A percentile compares a stretch with the other conserved stretches of the same genome.
Conservation (phyloP, 2,888 invertebrate species). For the Parnassius glacialis region DNA sequence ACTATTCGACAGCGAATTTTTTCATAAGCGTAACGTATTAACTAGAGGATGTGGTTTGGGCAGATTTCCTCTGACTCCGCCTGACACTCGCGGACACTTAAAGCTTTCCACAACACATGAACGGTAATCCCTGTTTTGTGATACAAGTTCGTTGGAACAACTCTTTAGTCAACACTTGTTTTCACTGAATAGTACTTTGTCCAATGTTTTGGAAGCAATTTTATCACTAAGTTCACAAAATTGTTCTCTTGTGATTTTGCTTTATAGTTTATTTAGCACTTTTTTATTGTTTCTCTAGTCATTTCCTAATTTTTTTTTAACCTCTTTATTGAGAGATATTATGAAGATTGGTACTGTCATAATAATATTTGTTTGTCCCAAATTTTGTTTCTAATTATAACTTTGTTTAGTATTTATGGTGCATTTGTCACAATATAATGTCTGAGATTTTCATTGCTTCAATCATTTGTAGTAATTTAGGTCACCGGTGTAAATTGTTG, state of each 20-base stretch:
- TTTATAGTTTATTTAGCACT: not conserved
- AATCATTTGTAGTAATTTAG: not conserved
- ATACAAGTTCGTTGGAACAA: not conserved
- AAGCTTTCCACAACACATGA: not conserved
- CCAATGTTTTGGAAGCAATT: not conserved
- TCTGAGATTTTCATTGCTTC: not conserved
- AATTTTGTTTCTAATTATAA: not conserved
- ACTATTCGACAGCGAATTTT: conserved; percentile 25
- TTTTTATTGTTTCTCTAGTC: not conserved
- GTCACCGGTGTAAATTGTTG: conserved; percentile 8
- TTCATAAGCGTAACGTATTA: conserved; percentile 14
- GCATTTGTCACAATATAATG: too few relatives aligned
- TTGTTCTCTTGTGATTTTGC: not conserved
- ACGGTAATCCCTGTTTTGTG: not conserved
- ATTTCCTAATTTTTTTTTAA: too few relatives aligned
- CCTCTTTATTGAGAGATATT: too few relatives aligned
- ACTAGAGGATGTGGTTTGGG: conserved; percentile 4
- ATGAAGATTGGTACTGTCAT: not conserved
- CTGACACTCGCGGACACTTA: conserved; percentile 1
- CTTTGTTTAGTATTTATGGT: too few relatives aligned
- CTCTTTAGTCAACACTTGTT: not conserved
- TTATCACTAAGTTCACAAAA: conserved; percentile 3
- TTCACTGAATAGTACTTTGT: conserved; percentile 1
- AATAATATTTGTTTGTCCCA: not conserved
- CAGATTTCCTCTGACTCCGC: not conserved